These are phyloP conservation scores for Aphrophora alni DNA, from an alignment of 2,888 invertebrate genomes.

Conservation along the genomic window DNA sequence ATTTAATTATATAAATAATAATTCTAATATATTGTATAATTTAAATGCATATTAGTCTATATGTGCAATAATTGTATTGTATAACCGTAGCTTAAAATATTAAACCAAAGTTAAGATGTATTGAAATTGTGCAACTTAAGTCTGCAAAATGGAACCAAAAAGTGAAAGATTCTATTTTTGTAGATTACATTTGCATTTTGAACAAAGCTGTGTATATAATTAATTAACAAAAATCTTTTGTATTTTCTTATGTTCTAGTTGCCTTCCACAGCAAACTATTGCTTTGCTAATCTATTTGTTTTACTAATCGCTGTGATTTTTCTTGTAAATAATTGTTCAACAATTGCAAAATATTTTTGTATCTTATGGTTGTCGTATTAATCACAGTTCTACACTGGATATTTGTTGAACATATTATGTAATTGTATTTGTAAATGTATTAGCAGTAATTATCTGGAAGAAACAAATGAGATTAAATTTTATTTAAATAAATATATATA, in stretches of 20 bases:
- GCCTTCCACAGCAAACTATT: background rate
- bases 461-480: too few species aligned
- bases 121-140: background rate
- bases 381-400: background rate
- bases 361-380: background rate
- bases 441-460: background rate
- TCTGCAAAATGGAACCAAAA: background rate
- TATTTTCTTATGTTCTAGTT: background rate
- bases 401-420: background rate
- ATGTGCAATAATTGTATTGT: background rate
- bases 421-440: background rate
- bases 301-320: background rate
- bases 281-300: background rate
- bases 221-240: background rate
- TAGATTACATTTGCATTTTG: background rate
- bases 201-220: background rate
- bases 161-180: background rate
- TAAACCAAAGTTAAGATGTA: background rate
- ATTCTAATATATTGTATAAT: background rate
- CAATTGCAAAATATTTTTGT: background rate
- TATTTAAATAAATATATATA: too few species aligned
- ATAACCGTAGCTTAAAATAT: background rate
- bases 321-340: background rate
- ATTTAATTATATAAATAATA: background rate
- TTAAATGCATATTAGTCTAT: background rate